Base-by-base conservation (phyloP, 1,140 invertebrate genomes). In the Stratiolaelaps scimitus region DNA sequence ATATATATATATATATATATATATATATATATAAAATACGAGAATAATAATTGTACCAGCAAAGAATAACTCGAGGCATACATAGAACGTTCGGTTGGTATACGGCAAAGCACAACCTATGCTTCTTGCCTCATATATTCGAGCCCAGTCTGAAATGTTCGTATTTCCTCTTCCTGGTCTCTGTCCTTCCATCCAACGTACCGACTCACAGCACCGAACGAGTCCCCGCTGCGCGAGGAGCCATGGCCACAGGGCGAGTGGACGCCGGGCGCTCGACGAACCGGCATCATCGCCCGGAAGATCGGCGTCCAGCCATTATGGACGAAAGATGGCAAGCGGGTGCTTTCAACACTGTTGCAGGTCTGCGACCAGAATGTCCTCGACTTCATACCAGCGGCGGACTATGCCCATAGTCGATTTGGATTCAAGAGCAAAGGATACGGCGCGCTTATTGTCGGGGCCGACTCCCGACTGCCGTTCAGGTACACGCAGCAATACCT, bases 311-410 rank as follows among this genome's bases (percentile, higher is more conserved):
- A 93, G 75, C 91, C 91, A 15, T 78, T 97, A 74, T 98, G 92
- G 92, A 75, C 82, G 1, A 93, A 89, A 76, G 81, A 86, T 77
- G 93, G 93, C 0, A 81, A 81, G 72, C 84, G 81, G 79, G 76
- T 92, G 65, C 70, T 77, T 0, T 83, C 86, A 1, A 95, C 92
- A 17, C 73, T 96, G 68, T 74, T 96, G 66, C 92, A 96, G 79
- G 81, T 96, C 19, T 77, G 88, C 28, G 94, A 98, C 74, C 97
- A 97, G 78, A 92, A 97, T 81, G 90, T 97, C 2, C 83, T 98
- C 53, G 87, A 85, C 72, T 96, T 94, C 76, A 85, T 84, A 67
- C 82, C 89, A 19, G 89, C 92, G 15, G 87, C 89, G 74, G 78
- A 87, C 72, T 88, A 67, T 69, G 46, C 65, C 34, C 15, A 66